Evolutionary conservation across 2,888 invertebrate species (phyloP).

Genomic region (Temnothorax ravouxi): DNA sequence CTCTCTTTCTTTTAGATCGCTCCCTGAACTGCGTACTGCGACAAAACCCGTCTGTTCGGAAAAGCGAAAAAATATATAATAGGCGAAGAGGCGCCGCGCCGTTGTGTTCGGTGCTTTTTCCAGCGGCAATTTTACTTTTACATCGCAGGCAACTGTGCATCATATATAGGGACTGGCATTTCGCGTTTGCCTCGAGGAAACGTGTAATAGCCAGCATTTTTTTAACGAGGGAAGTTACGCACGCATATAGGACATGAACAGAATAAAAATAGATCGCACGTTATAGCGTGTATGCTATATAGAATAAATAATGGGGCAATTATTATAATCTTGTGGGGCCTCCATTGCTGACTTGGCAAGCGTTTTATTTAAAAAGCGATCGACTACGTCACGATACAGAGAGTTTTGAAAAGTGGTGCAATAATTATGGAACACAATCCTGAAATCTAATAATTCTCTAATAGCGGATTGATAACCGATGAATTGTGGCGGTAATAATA

Average conservation of each 20-base stretch:
- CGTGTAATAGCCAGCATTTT: slow-evolving; percentile 16
- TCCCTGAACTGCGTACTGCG: neutral
- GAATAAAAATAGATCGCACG: slow-evolving; percentile 45
- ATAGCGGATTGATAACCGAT: neutral
- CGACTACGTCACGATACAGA: neutral
- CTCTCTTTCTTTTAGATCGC: neutral
- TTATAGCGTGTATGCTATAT: slow-evolving; percentile 12
- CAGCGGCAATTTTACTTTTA: slow-evolving; percentile 16
- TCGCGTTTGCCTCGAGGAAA: neutral
- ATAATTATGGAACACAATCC: neutral
- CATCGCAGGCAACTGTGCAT: neutral
- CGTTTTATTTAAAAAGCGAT: slow-evolving; percentile 19
- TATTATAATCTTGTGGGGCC: slow-evolving; percentile 31
- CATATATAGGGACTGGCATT: neutral
- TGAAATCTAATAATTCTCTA: slow-evolving; percentile 7
- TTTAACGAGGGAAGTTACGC: slow-evolving; percentile 34
- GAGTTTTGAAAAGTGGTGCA: neutral
- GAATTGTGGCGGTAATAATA: neutral
- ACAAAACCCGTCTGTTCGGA: neutral
- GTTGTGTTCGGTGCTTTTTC: neutral
- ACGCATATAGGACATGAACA: slow-evolving; percentile 27
- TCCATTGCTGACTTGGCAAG: slow-evolving; percentile 14
- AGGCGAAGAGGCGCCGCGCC: neutral
- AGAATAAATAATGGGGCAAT: slow-evolving; percentile 26
- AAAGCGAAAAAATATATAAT: slow-evolving; percentile 12